Evolutionary conservation across 2,888 invertebrate species (phyloP).

Genomic region (Drosophila birchii): DNA sequence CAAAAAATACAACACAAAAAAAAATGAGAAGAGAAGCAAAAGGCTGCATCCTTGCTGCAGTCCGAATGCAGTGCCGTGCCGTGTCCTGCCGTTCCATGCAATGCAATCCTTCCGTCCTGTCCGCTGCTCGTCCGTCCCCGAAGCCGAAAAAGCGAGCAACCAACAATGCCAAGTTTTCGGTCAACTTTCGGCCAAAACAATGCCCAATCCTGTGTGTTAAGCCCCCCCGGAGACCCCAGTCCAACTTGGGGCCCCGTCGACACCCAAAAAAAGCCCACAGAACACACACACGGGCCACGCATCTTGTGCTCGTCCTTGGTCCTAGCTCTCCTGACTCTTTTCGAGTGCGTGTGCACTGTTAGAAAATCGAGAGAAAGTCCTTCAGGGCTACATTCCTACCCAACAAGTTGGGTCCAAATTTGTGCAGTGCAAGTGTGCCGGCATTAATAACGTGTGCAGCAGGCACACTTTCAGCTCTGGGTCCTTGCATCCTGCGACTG

Average conservation of each 20-base stretch:
- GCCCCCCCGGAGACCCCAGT: conserved; percentile 40
- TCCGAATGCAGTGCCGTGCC: conserved; percentile 34
- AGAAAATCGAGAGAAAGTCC: neutral
- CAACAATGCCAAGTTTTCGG: conserved; percentile 81
- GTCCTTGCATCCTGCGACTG: conserved; percentile 26
- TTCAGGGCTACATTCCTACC: neutral
- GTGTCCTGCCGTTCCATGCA: conserved; percentile 9
- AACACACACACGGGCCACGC: conserved; percentile 51
- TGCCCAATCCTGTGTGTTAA: conserved; percentile 53
- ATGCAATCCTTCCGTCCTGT: conserved; percentile 38
- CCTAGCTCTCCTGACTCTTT: conserved; percentile 24
- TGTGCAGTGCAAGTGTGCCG: conserved; percentile 30
- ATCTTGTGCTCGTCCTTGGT: conserved; percentile 60
- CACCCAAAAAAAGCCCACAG: conserved; percentile 18
- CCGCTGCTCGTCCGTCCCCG: conserved; percentile 11
- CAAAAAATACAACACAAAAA: neutral
- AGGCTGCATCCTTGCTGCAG: conserved; percentile 37
- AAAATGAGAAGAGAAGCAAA: neutral
- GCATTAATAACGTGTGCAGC: conserved; percentile 48
- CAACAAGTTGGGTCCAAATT: neutral
- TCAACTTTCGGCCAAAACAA: conserved; percentile 81
- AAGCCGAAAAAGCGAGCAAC: conserved; percentile 73
- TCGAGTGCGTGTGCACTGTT: conserved; percentile 17
- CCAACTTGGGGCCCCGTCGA: conserved; percentile 5
- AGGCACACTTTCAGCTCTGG: conserved; percentile 23